A percentile compares a stretch with the other conserved stretches of the same genome.
phyloP scores from a whole-genome alignment of 1,140 invertebrate species.

The Neuroterus valhalla region DNA sequence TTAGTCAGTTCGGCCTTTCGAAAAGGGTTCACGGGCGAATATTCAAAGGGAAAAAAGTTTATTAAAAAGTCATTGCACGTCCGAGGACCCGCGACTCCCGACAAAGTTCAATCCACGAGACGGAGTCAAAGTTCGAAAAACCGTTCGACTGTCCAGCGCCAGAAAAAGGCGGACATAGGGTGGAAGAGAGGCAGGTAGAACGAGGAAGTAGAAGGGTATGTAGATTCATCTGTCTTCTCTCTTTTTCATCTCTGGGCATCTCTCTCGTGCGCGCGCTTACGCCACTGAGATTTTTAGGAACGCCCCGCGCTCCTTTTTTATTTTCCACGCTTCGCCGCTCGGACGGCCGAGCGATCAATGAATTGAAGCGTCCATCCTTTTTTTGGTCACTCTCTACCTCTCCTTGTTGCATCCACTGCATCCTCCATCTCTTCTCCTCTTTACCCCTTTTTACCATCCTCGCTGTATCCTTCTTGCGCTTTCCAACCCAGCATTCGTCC shows the following conservation, averaged over 20 bases:
- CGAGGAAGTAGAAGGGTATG: background rate
- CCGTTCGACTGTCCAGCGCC: background rate
- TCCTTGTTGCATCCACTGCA: slow-evolving; percentile 57
- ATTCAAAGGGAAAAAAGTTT: background rate
- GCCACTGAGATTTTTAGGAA: slow-evolving; percentile 67
- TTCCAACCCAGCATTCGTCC: slow-evolving; percentile 43
- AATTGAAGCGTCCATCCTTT: slow-evolving; percentile 74
- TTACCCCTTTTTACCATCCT: slow-evolving; percentile 49
- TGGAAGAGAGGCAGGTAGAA: slow-evolving; percentile 3
- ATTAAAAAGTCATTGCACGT: slow-evolving; percentile 19
- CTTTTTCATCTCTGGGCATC: slow-evolving; percentile 25
- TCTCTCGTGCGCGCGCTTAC: slow-evolving; percentile 46
- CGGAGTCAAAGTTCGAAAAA: slow-evolving; percentile 22
- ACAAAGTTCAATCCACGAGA: slow-evolving; percentile 24
- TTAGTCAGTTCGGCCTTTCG: slow-evolving; percentile 6
- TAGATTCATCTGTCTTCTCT: slow-evolving; percentile 5
- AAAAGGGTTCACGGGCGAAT: background rate
- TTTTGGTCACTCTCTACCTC: slow-evolving; percentile 70
- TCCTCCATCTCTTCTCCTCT: slow-evolving; percentile 58
- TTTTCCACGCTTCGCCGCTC: slow-evolving; percentile 68
- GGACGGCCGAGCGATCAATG: slow-evolving; percentile 73
- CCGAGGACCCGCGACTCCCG: background rate
- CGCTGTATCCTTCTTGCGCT: slow-evolving; percentile 36
- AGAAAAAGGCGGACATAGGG: slow-evolving; percentile 5
- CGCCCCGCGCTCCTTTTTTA: slow-evolving; percentile 67